Evolutionary conservation across 2,888 invertebrate species (phyloP).

Genomic region (Xestobium rufovillosum): DNA sequence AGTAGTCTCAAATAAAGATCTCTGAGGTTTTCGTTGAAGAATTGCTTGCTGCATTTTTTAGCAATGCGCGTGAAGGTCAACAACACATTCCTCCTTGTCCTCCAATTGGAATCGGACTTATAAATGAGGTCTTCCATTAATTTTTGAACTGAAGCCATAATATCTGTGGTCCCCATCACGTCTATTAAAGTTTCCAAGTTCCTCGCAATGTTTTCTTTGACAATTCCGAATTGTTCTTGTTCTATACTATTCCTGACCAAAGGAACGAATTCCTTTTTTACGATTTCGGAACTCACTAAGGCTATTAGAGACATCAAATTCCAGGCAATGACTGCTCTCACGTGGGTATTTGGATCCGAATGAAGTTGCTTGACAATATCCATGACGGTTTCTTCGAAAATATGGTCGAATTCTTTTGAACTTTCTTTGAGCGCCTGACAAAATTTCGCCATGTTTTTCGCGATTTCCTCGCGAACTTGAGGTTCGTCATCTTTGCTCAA

Average conservation of each 20-base stretch:
- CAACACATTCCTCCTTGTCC: constrained; percentile 35
- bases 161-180: constrained; percentile 30
- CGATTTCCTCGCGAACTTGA: constrained; percentile 32
- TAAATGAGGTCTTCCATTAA: constrained; percentile 33
- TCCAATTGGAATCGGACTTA: constrained; percentile 35
- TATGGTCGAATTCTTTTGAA: constrained; percentile 31
- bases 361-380: constrained; percentile 30
- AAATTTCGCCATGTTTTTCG: constrained; percentile 31
- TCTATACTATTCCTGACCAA: constrained; percentile 32
- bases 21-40: constrained; percentile 34
- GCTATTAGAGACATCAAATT: constrained; percentile 31
- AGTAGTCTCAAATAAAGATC: constrained; percentile 34
- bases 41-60: constrained; percentile 31
- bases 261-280: constrained; percentile 33
- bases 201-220: constrained; percentile 35
- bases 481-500: constrained; percentile 31
- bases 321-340: constrained; percentile 31
- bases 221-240: constrained; percentile 29
- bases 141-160: constrained; percentile 29
- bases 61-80: constrained; percentile 35
- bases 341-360: constrained; percentile 30
- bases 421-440: constrained; percentile 27
- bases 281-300: constrained; percentile 30
- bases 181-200: constrained; percentile 34
- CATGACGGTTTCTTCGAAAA: constrained; percentile 31